phyloP scores from a whole-genome alignment of 2,797 vertebrate genomes.

The Enteromius fasciolatus region DNA sequence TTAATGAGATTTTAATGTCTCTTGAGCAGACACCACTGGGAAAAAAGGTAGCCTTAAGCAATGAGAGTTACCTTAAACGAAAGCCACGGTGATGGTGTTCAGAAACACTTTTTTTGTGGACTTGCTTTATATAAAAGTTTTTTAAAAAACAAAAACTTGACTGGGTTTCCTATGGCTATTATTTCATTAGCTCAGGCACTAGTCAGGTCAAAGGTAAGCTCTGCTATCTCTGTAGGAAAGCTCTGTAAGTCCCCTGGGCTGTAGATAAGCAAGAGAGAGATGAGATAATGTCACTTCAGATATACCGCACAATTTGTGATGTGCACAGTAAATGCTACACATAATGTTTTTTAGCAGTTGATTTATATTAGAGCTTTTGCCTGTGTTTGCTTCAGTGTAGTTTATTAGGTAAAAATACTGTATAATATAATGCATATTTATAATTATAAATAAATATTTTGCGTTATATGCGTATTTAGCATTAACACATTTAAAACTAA shows the following conservation, averaged over 20 bases:
- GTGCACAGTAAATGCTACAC: background rate
- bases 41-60: slow-evolving; percentile 45
- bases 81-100: background rate
- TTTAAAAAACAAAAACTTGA: background rate
- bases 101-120: background rate
- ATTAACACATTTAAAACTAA: background rate
- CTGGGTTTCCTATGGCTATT: background rate
- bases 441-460: too few species aligned
- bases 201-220: slow-evolving; percentile 38
- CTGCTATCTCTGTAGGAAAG: slow-evolving; percentile 24
- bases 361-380: background rate
- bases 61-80: slow-evolving; percentile 28
- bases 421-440: too few species aligned
- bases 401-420: background rate
- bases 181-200: background rate
- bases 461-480: background rate
- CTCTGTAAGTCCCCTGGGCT: slow-evolving; percentile 8
- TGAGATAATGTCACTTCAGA: slow-evolving; percentile 38
- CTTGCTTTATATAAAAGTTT: background rate
- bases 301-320: background rate
- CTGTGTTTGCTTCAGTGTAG: background rate
- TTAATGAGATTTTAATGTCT: slow-evolving; percentile 57
- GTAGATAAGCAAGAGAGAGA: slow-evolving; percentile 17
- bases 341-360: background rate
- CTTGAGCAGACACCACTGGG: slow-evolving; percentile 29